phyloP scores from a whole-genome alignment of 2,797 vertebrate genomes.

The Esox lucius region DNA sequence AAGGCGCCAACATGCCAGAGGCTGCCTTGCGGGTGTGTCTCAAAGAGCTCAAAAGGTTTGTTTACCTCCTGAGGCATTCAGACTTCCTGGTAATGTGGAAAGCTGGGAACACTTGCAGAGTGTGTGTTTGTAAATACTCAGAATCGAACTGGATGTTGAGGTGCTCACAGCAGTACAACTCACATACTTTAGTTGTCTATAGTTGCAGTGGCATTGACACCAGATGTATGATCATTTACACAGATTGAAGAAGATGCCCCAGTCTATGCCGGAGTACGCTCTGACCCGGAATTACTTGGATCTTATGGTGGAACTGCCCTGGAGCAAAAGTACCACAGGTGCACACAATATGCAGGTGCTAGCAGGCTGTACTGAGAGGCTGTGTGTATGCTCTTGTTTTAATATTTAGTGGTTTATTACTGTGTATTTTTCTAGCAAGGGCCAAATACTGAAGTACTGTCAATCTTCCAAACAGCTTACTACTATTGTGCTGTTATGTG shows the following conservation, averaged over 20 bases:
- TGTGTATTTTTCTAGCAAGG: no score
- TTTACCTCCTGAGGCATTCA: neutral
- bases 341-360: no score
- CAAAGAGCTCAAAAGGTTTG: slow-evolving; percentile 92
- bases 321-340: slow-evolving; percentile 95
- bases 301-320: slow-evolving; percentile 95
- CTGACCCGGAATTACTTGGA: slow-evolving; percentile 96
- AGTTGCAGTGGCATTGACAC: neutral
- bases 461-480: no score
- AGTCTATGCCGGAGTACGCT: slow-evolving; percentile 97
- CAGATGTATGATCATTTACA: neutral
- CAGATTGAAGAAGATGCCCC: slow-evolving; percentile 98
- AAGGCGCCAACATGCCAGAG: slow-evolving; percentile 87
- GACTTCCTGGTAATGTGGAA: no score
- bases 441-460: no score
- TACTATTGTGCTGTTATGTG: no score
- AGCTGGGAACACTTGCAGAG: neutral
- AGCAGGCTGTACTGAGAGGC: no score
- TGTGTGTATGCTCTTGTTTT: no score
- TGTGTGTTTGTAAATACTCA: neutral
- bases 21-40: slow-evolving; percentile 89
- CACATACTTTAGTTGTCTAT: neutral
- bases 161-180: neutral
- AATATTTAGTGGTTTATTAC: no score
- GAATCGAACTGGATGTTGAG: no score